Base-by-base conservation (phyloP, 2,113 vertebrate genomes). In the Erythrolamprus reginae region DNA sequence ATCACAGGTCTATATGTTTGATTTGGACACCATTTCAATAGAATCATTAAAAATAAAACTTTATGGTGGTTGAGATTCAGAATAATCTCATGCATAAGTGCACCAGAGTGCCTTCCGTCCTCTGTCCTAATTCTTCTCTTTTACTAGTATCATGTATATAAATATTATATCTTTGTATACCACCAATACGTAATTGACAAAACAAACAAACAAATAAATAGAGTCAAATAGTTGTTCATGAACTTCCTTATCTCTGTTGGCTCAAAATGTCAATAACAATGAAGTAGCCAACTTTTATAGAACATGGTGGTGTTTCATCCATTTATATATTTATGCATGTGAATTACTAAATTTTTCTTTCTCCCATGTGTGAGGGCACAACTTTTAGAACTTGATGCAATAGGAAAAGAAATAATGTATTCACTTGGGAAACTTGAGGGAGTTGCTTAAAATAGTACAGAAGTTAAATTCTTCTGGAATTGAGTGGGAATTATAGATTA, bases 401-500 rank as follows among this genome's bases (percentile, higher is more conserved):
- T 15, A 38, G 45, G 45, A 89, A 52, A 9, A 77, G 0, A 42
- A 89, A 52, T 8, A 70, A 3, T 7, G 92, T 90, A 82, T 93
- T 61, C 42, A 28, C 90, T 91, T 91, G 50, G 15, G 0, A 45
- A 42, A 5, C 38, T 53, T 87, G 38, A 50, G 7, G 42, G 28
- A 65, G 33, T 38, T 89, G 19, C 33, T 92, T 47, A 83, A 84
- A 9, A 83, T 38, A 88, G 51, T 89, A 51, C 23, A n/a, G n/a
- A 6, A n/a, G 15, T 9, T 21, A 56, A 13, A 23, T 38, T 90
- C 48, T 91, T 17, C 61, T 88, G 84, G 65, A 33, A 92, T 93
- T 92, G 88, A 87, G 90, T 92, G 61, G 50, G 47, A 56, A n/a
- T 17, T 65, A 45, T 24, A 55, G 7, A 77, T 91, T 89, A 86